phyloP scores from a whole-genome alignment of 2,113 vertebrate species.

The Sarotherodon lohbergeri region DNA sequence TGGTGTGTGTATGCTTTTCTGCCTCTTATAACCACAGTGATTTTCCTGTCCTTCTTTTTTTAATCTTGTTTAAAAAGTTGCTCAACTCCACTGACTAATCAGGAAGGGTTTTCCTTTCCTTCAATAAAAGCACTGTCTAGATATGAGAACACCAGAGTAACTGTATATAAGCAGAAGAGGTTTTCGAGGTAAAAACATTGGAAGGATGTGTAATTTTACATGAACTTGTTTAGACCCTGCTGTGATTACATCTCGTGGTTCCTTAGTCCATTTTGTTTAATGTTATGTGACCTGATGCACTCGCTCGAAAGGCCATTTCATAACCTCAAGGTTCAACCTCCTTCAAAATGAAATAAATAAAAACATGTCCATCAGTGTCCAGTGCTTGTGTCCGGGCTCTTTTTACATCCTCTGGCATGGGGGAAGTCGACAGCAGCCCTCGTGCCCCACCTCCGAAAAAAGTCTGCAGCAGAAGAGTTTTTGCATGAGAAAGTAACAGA shows the following conservation, averaged over 20 bases:
- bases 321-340: slow-evolving; percentile 5
- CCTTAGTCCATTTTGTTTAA: not conserved
- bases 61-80: not conserved
- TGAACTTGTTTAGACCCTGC: not conserved
- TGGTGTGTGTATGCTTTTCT: not conserved
- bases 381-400: not conserved
- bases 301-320: not conserved
- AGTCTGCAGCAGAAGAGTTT: slow-evolving; percentile 28
- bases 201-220: not conserved
- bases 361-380: not conserved
- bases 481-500: slow-evolving; percentile 65
- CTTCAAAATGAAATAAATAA: not conserved
- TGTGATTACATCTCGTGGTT: not conserved
- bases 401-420: not conserved
- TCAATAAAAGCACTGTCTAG: not conserved
- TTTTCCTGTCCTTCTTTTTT: not conserved
- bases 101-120: not conserved
- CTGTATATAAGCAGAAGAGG: not conserved
- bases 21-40: not conserved
- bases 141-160: not conserved
- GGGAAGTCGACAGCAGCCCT: not conserved
- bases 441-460: not conserved
- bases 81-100: not conserved
- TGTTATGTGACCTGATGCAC: not conserved
- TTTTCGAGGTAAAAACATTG: not conserved